These are phyloP conservation scores for Xenopus tropicalis DNA, from an alignment of 2,113 vertebrate genomes.

Conservation along the genomic window DNA sequence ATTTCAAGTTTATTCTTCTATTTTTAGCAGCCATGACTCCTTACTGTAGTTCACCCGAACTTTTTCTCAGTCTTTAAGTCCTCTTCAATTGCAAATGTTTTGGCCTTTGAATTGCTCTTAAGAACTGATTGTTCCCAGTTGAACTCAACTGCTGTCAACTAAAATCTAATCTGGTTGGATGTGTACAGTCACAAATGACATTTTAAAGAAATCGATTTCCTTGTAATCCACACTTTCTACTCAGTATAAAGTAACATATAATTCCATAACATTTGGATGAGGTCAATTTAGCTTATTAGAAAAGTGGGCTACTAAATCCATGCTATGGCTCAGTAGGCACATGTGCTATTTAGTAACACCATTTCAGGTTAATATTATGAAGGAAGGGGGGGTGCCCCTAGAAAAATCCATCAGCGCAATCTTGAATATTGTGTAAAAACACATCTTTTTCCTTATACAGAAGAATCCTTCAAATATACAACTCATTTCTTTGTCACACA, in stretches of 20 bases:
- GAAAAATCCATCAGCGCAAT: neutral
- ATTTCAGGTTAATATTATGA: neutral
- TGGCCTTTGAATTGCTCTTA: constrained; percentile 44
- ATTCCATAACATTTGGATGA: constrained; percentile 45
- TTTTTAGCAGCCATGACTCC: too few relatives aligned
- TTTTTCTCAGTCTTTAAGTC: constrained; percentile 1
- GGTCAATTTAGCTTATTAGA: constrained; percentile 43
- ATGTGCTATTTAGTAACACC: constrained; percentile 8
- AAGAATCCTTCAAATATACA: neutral
- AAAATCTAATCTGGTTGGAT: constrained; percentile 45
- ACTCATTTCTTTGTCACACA: constrained; percentile 7
- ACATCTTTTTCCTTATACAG: neutral
- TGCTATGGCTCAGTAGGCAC: constrained; percentile 28
- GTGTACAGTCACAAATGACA: constrained; percentile 45
- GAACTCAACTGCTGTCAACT: constrained; percentile 43
- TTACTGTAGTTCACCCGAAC: too few relatives aligned
- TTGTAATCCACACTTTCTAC: constrained; percentile 44
- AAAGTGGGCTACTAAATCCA: constrained; percentile 30
- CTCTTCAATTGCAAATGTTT: constrained; percentile 25
- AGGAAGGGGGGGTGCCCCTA: neutral
- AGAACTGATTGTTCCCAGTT: constrained; percentile 42
- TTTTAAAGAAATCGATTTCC: constrained; percentile 42
- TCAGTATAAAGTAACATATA: constrained; percentile 42
- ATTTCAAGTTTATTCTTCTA: too few relatives aligned
- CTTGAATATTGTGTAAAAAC: neutral